phyloP scores from a whole-genome alignment of 2,888 invertebrate species.

The Pseudoips prasinana region DNA sequence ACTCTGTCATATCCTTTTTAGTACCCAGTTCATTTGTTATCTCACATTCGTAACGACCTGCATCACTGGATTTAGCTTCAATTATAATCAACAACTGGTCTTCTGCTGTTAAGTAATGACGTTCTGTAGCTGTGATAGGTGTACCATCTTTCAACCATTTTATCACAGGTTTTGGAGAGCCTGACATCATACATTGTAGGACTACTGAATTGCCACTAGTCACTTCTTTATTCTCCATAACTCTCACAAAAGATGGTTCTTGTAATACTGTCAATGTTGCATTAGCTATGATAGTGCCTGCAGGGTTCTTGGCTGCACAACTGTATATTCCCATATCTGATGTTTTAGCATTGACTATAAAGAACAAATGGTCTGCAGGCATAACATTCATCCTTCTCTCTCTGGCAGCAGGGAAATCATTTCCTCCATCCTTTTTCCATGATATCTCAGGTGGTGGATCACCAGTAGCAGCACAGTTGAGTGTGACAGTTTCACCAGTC shows the following conservation, averaged over 20 bases:
- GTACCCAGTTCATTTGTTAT: conserved; percentile 93
- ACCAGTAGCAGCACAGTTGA: conserved; percentile 96
- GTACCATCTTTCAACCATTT: conserved; percentile 94
- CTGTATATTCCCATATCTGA: conserved; percentile 96
- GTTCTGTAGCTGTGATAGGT: conserved; percentile 86
- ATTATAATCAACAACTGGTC: conserved; percentile 94
- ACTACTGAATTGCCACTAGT: conserved; percentile 92
- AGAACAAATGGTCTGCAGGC: conserved; percentile 94
- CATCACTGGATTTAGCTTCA: conserved; percentile 88
- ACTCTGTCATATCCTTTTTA: conserved; percentile 86
- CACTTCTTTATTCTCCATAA: conserved; percentile 92
- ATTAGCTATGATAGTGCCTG: conserved; percentile 93
- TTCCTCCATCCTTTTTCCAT: conserved; percentile 95
- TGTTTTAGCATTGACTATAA: conserved; percentile 94
- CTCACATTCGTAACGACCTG: conserved; percentile 94
- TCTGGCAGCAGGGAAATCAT: conserved; percentile 96
- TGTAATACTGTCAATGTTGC: conserved; percentile 93
- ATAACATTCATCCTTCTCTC: conserved; percentile 96
- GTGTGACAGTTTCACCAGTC: conserved; percentile 91
- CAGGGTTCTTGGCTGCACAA: conserved; percentile 95
- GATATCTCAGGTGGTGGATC: conserved; percentile 94
- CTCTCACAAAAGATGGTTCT: conserved; percentile 92
- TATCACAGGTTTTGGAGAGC: conserved; percentile 90
- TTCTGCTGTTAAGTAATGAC: conserved; percentile 93
- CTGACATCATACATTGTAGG: conserved; percentile 92